Percentiles rank a stretch among this genome's conserved stretches.
Conservation (phyloP, 2,113 vertebrate species). For the Heliornis fulica region DNA sequence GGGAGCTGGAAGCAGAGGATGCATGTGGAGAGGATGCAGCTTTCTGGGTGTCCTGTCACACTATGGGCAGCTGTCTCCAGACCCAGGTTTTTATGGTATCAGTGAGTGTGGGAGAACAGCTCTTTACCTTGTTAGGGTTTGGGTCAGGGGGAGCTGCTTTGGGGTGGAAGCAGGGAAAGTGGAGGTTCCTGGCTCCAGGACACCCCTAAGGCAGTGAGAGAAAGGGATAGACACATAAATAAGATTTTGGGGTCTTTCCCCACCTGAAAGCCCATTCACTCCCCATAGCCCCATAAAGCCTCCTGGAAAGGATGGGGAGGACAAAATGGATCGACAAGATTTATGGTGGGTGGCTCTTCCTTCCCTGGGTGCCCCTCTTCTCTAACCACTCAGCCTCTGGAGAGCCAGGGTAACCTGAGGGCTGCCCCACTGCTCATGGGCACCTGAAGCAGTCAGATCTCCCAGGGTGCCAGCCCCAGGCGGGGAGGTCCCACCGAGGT, state of each 20-base stretch:
- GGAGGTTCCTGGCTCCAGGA: neutral
- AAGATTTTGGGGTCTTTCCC: neutral
- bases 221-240: neutral
- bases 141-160: neutral
- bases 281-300: neutral
- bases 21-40: neutral
- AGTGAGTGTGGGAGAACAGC: neutral
- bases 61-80: neutral
- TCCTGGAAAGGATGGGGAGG: neutral
- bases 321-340: neutral
- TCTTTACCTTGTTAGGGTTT: neutral
- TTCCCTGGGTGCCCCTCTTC: neutral
- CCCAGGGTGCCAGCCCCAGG: neutral
- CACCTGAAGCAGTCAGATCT: neutral
- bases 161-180: neutral
- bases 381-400: neutral
- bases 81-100: neutral
- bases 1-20: neutral
- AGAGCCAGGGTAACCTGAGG: neutral
- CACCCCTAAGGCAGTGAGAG: neutral
- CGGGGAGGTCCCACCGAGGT: neutral
- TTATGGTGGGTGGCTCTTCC: rapidly evolving
- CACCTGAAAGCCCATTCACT: neutral
- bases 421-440: neutral
- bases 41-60: neutral